Conservation (phyloP, 2,888 invertebrate genomes). For the Apamea sordens region DNA sequence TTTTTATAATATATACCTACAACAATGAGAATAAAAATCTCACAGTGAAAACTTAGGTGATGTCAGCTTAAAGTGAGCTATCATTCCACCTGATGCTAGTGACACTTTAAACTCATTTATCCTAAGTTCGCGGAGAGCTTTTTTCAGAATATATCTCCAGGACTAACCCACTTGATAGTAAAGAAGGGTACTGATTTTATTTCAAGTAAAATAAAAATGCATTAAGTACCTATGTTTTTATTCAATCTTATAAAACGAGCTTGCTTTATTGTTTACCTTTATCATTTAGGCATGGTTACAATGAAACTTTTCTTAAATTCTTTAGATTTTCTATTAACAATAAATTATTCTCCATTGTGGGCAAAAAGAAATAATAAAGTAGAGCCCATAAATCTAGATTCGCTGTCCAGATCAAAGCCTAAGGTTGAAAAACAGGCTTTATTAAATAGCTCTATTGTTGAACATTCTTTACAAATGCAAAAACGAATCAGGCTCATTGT, state of each 20-base stretch:
- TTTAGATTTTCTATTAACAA: not conserved
- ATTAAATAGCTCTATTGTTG: slow-evolving; percentile 19
- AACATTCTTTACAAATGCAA: slow-evolving; percentile 1
- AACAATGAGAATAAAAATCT: not conserved
- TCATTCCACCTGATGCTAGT: not conserved
- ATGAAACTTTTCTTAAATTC: not conserved
- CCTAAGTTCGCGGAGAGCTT: not conserved
- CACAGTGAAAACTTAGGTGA: not conserved
- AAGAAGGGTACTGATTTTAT: not conserved
- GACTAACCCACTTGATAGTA: not conserved
- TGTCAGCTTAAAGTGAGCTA: not conserved
- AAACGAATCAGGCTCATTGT: no score
- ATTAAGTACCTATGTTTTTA: not conserved
- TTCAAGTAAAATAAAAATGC: not conserved
- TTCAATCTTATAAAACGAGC: not conserved
- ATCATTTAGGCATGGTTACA: not conserved
- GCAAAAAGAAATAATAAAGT: slow-evolving; percentile 25
- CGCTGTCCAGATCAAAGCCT: slow-evolving; percentile 16
- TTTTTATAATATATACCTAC: not conserved
- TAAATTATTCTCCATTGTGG: slow-evolving; percentile 23
- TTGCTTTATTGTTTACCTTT: not conserved
- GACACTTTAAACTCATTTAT: not conserved
- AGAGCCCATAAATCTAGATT: slow-evolving; percentile 41
- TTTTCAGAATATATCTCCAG: not conserved
- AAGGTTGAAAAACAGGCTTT: slow-evolving; percentile 22